These are phyloP conservation scores for Pantherophis guttatus DNA, from an alignment of 2,113 vertebrate species.

Conservation along the genomic window DNA sequence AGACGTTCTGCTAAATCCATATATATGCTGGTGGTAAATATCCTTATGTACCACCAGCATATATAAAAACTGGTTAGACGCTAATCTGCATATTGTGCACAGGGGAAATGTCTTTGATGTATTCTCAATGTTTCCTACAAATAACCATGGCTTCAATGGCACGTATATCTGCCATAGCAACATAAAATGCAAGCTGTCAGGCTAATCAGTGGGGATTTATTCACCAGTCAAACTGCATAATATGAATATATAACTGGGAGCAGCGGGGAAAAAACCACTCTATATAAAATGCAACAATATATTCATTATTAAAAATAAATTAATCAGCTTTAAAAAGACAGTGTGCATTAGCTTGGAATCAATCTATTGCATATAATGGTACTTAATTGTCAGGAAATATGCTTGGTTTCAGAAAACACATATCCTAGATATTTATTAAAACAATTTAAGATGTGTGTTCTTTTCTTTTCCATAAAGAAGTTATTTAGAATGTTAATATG, in stretches of 20 bases:
- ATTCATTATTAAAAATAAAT: not conserved
- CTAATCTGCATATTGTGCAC: not conserved
- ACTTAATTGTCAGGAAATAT: not conserved
- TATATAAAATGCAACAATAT: conserved; percentile 28
- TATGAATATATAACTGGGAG: not conserved
- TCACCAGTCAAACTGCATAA: not conserved
- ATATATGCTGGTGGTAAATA: no score
- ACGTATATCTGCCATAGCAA: not conserved
- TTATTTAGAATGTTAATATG: not conserved
- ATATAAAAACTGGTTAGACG: not conserved
- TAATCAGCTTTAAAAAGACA: not conserved
- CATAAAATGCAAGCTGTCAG: not conserved
- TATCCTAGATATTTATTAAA: not conserved
- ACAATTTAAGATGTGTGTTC: not conserved
- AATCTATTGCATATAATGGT: not conserved
- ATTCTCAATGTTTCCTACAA: conserved; percentile 3
- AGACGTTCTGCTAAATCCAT: not conserved
- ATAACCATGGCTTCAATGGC: not conserved
- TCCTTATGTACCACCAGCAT: not conserved
- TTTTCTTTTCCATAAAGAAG: not conserved
- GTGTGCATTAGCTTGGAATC: not conserved
- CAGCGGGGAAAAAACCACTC: fast-evolving
- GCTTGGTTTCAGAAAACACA: not conserved
- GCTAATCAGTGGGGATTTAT: not conserved
- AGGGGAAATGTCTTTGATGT: not conserved